Evolutionary conservation across 2,888 invertebrate species (phyloP), one percentile per base, ranked within the genome.

Genomic region (Tetranychus truncatus): DNA sequence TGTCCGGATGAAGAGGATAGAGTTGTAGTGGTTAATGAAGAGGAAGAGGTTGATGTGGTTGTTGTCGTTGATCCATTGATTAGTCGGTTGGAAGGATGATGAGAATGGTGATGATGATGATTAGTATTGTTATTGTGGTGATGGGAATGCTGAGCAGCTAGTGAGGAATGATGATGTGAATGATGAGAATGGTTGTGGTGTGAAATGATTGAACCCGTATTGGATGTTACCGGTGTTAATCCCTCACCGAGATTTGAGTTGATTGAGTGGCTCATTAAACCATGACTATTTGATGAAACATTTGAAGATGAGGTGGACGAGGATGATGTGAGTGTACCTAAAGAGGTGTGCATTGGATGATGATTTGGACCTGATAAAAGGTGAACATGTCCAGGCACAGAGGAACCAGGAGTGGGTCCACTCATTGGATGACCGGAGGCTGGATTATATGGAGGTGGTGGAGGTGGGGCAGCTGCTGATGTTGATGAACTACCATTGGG

Each of bases 61-160:
- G 21, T 24, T 20, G 73, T 24, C 45, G 74, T 45, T 71, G 73
- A 71, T 88, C 87, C 76, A 86, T 87, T 82, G 86, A 15, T 55
- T 15, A 15, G n/a, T 69, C 45, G 20, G 21, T 21, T 24, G 11
- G 20, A 20, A 21, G 34, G 69, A 69, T 69, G 69, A 69, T 69
- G 69, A 24, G 11, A 20, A 24, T 24, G 21, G 11, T 20, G 69
- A 24, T 20, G 34, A 69, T 11, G 72, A 44, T 20, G 71, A 9
- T 65, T 69, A 66, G 15, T 45, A 66, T 65, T 65, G 21, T 45
- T 24, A 45, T 71, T 65, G 6, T 55, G 34, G 34, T 69, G 69
- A 69, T 24, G 20, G 6, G 66, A 66, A 15, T 66, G 66, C 8
- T 20, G n/a, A 66, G 18, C 20, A 20, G 66, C 15, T 15, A 66